Evolutionary conservation across 2,113 vertebrate genomes (phyloP), one percentile per base, ranked within the genome.

Genomic region (Gasterosteus nipponicus): DNA sequence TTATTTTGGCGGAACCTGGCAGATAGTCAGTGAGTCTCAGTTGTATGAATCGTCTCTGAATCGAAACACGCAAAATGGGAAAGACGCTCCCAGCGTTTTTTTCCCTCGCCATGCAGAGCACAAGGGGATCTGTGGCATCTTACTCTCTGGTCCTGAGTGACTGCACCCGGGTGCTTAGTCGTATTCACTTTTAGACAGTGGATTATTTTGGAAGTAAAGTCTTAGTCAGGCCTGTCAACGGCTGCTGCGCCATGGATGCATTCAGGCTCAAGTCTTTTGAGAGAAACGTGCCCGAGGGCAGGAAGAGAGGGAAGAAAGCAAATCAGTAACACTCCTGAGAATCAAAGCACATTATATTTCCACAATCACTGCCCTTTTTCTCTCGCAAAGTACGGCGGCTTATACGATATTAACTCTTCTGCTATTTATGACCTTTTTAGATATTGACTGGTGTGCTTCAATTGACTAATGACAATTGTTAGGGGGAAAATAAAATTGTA

Each of bases 141-240:
- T 73, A 71, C 76, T 75, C 66, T 80, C 49, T 62, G 60, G 76
- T 75, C 75, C 69, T 61, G 67, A 82, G 68, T 75, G 78, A 84
- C 71, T 84, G 70, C 69, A 54, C 64, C 61, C 39, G 6, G 49
- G 62, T 82, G 75, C 84, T 78, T 69, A 79, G 75, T 79, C 80
- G 57, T 79, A 77, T 87, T 91, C 68, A 51, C 73, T 77, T 79
- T 60, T 67, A 86, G 69, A 65, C 69, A 73, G 69, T 87, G 78
- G 83, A 88, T 92, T 91, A 81, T 89, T 89, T 83, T 84, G 53
- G 68, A 87, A 88, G 82, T 83, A 29, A 73, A 89, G 77, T 77
- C 73, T 86, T 70, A 79, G 80, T 74, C 68, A 76, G 74, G 81
- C 69, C 82, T 87, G 83, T 88, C 90, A 83, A 59, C 19, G 59